Percentiles rank a stretch among this genome's conserved stretches.
Evolutionary conservation across 2,888 invertebrate species (phyloP).

Genomic region (Orthosia gracilis): DNA sequence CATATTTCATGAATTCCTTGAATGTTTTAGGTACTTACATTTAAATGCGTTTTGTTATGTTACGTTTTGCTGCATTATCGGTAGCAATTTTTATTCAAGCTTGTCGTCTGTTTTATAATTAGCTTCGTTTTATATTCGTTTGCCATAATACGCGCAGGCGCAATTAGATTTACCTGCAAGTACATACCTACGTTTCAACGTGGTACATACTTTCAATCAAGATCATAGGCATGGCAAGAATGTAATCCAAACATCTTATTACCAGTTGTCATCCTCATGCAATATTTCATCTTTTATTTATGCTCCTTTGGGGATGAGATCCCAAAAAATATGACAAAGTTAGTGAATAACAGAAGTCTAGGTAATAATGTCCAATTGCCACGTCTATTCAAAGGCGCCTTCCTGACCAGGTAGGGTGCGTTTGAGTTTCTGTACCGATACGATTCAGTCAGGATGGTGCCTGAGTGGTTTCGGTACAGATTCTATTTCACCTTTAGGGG

Average conservation of each 20-base stretch:
- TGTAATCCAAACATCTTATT: background rate
- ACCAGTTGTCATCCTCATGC: background rate
- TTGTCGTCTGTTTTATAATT: conserved; percentile 49
- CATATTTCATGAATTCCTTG: background rate
- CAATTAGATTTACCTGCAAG: background rate
- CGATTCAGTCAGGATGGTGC: no score
- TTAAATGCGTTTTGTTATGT: conserved; percentile 21
- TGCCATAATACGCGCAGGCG: conserved; percentile 1
- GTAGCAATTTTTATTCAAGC: conserved; percentile 45
- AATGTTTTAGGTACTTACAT: background rate
- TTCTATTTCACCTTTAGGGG: no score
- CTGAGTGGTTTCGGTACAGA: no score
- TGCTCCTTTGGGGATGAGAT: background rate
- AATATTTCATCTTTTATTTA: background rate
- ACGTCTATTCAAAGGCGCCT: no score
- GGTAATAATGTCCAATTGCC: no score
- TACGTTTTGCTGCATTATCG: conserved; percentile 44
- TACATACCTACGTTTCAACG: background rate
- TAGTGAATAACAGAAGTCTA: no score
- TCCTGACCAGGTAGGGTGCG: no score
- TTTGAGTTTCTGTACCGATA: no score
- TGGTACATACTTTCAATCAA: conserved; percentile 12
- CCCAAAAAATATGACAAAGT: no score
- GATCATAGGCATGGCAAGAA: background rate
- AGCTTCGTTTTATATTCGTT: conserved; percentile 35